Conservation (phyloP, 2,888 invertebrate species). For the Colletes collaris region DNA sequence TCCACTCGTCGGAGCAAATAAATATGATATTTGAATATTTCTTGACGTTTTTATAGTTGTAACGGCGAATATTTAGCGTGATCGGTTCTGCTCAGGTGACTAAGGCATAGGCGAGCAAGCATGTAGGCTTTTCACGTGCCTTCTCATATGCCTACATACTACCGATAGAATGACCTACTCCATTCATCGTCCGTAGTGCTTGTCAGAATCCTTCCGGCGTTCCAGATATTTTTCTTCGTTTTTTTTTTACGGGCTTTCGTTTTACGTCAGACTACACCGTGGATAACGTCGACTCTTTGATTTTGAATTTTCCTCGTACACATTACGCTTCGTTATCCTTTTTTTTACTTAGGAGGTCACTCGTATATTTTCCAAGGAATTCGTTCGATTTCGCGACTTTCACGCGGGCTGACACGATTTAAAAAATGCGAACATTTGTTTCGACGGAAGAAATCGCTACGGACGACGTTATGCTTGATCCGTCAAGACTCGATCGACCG, state of each 20-base stretch:
- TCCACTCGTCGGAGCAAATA: too few species aligned
- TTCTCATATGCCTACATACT: conserved; percentile 71
- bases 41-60: not conserved
- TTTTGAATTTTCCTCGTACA: too few species aligned
- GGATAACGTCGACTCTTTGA: conserved; percentile 13
- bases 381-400: too few species aligned
- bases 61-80: conserved; percentile 45
- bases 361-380: too few species aligned
- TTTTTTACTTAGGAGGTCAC: too few species aligned
- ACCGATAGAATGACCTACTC: conserved; percentile 78
- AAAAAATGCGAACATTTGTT: too few species aligned
- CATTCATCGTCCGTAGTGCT: conserved; percentile 65
- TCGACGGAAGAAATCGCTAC: too few species aligned
- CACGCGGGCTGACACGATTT: too few species aligned
- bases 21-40: not conserved
- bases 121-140: conserved; percentile 78
- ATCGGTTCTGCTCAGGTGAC: conserved; percentile 74
- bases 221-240: conserved; percentile 66
- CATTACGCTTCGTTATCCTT: too few species aligned
- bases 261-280: conserved; percentile 30
- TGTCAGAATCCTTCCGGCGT: conserved; percentile 70
- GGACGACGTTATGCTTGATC: too few species aligned
- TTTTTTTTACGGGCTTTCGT: conserved; percentile 40
- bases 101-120: conserved; percentile 75
- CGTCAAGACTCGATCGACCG: too few species aligned